A percentile compares a stretch with the other conserved stretches of the same genome.
phyloP scores from a whole-genome alignment of 2,113 vertebrate species.

The human (Homo sapiens) region DNA sequence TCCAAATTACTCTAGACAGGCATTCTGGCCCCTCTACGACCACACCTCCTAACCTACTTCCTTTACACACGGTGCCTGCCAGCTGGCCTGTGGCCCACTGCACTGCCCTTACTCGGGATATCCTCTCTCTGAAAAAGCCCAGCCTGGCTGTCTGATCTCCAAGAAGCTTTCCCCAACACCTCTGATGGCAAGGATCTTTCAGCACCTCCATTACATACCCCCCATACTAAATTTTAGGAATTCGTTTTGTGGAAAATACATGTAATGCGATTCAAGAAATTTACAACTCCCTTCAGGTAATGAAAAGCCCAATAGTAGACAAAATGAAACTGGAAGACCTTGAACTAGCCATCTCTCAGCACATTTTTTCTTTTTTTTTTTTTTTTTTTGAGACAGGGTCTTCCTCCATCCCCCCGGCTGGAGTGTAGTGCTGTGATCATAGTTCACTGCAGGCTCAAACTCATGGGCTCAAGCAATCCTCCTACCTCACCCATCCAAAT shows the following conservation, averaged over 20 bases:
- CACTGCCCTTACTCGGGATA: not conserved
- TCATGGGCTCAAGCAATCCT: too few relatives aligned
- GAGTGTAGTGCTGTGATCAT: too few relatives aligned
- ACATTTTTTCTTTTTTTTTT: not conserved
- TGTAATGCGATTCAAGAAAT: not conserved
- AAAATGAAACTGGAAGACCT: not conserved
- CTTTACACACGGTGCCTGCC: not conserved
- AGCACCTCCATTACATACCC: not conserved
- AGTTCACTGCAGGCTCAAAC: too few relatives aligned
- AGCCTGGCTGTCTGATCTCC: not conserved
- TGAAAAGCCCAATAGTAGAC: not conserved
- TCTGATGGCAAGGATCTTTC: not conserved
- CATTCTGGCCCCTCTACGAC: not conserved
- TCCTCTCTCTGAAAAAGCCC: not conserved
- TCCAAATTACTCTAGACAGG: not conserved
- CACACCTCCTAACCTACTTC: not conserved
- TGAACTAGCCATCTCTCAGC: not conserved
- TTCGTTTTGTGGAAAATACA: not conserved
- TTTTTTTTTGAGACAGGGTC: too few relatives aligned
- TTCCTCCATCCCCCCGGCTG: too few relatives aligned
- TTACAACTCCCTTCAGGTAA: not conserved
- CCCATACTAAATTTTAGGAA: not conserved
- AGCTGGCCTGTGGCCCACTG: not conserved
- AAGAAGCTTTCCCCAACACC: not conserved
- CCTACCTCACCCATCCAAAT: too few relatives aligned